Percentiles rank a stretch among this genome's conserved stretches.
Evolutionary conservation across 2,113 vertebrate species (phyloP).

Genomic region (Carettochelys insculpta): DNA sequence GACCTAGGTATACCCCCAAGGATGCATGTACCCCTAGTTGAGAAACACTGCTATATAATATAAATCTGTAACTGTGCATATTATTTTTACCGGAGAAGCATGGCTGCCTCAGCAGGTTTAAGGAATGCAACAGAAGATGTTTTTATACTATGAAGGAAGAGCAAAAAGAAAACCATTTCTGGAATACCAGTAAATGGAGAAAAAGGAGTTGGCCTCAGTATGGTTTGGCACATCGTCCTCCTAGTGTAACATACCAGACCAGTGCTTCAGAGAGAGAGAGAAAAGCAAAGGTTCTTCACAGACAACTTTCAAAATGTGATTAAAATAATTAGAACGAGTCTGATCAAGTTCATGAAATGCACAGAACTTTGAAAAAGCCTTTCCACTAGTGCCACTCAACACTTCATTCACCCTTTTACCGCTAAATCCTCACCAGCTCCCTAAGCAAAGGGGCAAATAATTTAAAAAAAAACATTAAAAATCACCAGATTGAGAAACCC

Average conservation of each 20-base stretch:
- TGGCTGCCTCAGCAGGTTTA: constrained; percentile 16
- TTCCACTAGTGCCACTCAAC: background rate
- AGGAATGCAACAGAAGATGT: background rate
- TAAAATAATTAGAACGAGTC: background rate
- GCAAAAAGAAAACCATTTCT: background rate
- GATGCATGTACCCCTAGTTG: too few species aligned
- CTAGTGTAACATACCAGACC: background rate
- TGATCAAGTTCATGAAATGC: background rate
- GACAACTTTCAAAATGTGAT: background rate
- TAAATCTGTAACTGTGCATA: background rate
- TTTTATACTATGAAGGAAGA: background rate
- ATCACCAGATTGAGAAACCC: rapidly evolving
- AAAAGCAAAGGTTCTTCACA: background rate
- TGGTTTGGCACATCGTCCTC: background rate
- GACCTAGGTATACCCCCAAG: too few species aligned
- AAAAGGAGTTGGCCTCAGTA: background rate
- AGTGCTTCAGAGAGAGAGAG: background rate
- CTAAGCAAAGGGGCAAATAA: background rate
- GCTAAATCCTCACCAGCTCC: background rate
- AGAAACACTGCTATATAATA: background rate
- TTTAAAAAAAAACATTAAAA: background rate
- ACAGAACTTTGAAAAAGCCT: background rate
- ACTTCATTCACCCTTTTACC: background rate
- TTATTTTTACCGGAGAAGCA: background rate
- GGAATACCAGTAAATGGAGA: background rate